Evolutionary conservation across 2,113 vertebrate species (phyloP).

Genomic region (Clarias batrachus): DNA sequence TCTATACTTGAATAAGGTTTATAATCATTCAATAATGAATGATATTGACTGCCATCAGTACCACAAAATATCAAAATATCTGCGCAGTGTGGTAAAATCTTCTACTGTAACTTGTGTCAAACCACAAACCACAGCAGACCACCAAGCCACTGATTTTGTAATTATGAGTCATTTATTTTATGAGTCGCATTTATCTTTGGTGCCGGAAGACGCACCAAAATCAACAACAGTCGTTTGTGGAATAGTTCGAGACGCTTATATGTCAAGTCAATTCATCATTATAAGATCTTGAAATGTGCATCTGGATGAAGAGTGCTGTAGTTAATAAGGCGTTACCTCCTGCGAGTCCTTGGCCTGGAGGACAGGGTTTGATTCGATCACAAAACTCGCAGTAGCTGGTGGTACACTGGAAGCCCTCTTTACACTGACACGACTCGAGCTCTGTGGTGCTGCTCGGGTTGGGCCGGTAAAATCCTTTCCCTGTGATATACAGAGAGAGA

Average conservation of each 20-base stretch:
- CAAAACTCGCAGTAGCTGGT: constrained; percentile 85
- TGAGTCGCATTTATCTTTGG: constrained; percentile 21
- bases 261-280: background rate
- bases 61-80: background rate
- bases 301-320: background rate
- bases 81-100: background rate
- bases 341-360: constrained; percentile 73
- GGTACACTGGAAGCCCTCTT: constrained; percentile 76
- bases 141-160: constrained; percentile 9
- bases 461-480: constrained; percentile 76
- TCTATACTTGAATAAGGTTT: background rate
- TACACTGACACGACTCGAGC: constrained; percentile 81
- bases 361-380: constrained; percentile 76
- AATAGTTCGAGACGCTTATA: background rate
- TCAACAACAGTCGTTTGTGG: background rate
- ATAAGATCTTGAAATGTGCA: background rate
- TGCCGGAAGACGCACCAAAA: background rate
- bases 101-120: background rate
- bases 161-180: constrained; percentile 7
- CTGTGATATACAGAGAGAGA: constrained; percentile 60
- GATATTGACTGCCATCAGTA: background rate
- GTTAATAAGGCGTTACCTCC: constrained; percentile 51
- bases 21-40: background rate
- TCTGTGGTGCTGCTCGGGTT: constrained; percentile 70
- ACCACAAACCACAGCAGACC: constrained; percentile 40